phyloP scores from a whole-genome alignment of 2,888 invertebrate genomes.

The Caenorhabditis sp. region DNA sequence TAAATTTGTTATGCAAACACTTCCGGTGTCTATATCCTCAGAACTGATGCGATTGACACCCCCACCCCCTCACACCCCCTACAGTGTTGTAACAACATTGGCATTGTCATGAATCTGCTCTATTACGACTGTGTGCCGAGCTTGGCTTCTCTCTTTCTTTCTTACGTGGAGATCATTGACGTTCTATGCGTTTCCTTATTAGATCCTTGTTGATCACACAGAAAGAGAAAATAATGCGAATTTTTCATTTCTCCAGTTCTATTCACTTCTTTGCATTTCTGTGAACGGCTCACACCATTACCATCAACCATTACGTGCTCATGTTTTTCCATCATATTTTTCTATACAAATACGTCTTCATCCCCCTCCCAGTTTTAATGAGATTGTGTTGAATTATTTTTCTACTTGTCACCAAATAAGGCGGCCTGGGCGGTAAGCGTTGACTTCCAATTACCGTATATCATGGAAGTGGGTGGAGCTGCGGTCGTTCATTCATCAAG shows the following conservation, averaged over 20 bases:
- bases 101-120: too few species aligned
- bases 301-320: slow-evolving; percentile 50
- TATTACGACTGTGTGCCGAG: background rate
- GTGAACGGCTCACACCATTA: slow-evolving; percentile 19
- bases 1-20: slow-evolving; percentile 50
- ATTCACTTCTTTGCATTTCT: slow-evolving; percentile 36
- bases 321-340: slow-evolving; percentile 53
- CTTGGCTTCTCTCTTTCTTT: background rate
- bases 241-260: slow-evolving; percentile 9
- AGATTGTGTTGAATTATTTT: slow-evolving; percentile 59
- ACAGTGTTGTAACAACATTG: slow-evolving; percentile 17
- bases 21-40: slow-evolving; percentile 53
- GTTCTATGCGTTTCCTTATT: slow-evolving; percentile 14
- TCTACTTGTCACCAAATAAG: slow-evolving; percentile 47
- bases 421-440: slow-evolving; percentile 11
- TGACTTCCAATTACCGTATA: slow-evolving; percentile 47
- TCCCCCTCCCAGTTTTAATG: slow-evolving; percentile 48
- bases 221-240: slow-evolving; percentile 8
- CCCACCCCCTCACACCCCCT: slow-evolving; percentile 21
- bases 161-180: slow-evolving; percentile 1
- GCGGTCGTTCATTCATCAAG: slow-evolving; percentile 37
- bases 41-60: slow-evolving; percentile 4
- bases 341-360: slow-evolving; percentile 48
- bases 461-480: slow-evolving; percentile 52
- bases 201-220: slow-evolving; percentile 29